Evolutionary conservation across 2,113 vertebrate species (phyloP), one percentile per base, ranked within the genome.

Genomic region (Ammodytes dubius): DNA sequence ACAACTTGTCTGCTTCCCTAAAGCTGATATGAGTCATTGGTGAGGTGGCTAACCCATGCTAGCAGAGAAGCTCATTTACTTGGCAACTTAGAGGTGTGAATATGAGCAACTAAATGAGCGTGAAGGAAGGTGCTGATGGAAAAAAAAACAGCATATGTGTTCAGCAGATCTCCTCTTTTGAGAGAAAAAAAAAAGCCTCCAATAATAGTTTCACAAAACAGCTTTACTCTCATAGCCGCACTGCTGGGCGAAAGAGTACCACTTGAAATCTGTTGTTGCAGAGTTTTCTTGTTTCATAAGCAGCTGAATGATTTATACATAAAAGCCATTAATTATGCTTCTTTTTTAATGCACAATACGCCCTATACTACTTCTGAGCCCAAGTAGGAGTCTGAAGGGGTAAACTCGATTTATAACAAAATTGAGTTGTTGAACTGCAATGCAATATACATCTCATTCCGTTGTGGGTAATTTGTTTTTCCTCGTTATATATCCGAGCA

Each of bases 81-180:
- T 74, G 75, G 70, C 81, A 87, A 81, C 47, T 69, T 69, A 45
- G 81, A 77, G 63, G 81, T 85, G 86, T 82, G 66, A 88, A 86
- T 70, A 65, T 63, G 73, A 84, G 63, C 58, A 76, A 52, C 43
- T 67, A 64, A 81, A 86, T 78, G 19, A 83, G 83, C 12, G 6
- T 74, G 76, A 85, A 78, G 35, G 12, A 83, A 63, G 64, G 74
- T 80, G 87, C 72, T 84, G 59, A 82, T 60, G 64, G 60, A 77
- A 77, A 70, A 68, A 78, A 81, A 74, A 74, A 61, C 47, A 69
- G 58, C 66, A 70, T 64, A 56, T 87, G 69, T 70, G 83, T 75
- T 75, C 13, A 70, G 37, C 45, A 43, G 42, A 81, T 70, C 35
- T 70, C 47, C 19, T 5, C 54, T 61, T 27, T 27, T 27, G 27